Evolutionary conservation across 2,888 invertebrate genomes (phyloP), one percentile per base, ranked within the genome.

Genomic region (Plutella xylostella): DNA sequence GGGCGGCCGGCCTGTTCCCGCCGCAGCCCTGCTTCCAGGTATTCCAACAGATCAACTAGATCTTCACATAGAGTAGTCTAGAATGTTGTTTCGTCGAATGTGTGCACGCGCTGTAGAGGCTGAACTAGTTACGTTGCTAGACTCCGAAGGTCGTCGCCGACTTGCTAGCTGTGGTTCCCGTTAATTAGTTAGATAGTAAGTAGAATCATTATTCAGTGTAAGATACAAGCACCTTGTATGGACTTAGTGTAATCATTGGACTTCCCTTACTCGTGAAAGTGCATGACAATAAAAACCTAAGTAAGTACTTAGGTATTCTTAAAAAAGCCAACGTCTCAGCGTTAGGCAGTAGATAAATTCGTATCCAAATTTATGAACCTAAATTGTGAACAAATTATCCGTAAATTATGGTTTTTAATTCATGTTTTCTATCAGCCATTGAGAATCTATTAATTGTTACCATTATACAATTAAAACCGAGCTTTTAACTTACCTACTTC

Each of bases 41-140:
- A 85, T 85, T 80, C 72, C 84, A 85, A 72, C 85, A 84, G 68
- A 85, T 79, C 70, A 85, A 85, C 76, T 84, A 74, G 68, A 65
- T 60, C 60, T 56, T 57, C 66, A 66, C 63, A 54, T 67, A 48
- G 19, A 25, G 33, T 43, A 46, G 38, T 18, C 17, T 45, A 43
- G 43, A n/a, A 28, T 28, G 19, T 22, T 34, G 34, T 34, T n/a
- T 42, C 35, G 25, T 25, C 22, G 28, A 34, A 25, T 58, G 55
- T 59, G 45, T 58, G 57, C 64, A 64, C 63, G 59, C 55, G 51
- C 51, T 49, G 53, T 55, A 49, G 55, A 56, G 42, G 45, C 52
- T 50, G 55, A 57, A 54, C 42, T 37, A 43, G 31, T n/a, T n/a
- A 33, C 35, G 20, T 40, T n/a, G n/a, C n/a, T n/a, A n/a, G n/a